Evolutionary conservation across 2,888 invertebrate species (phyloP).

Genomic region (Pristionchus arcanus): DNA sequence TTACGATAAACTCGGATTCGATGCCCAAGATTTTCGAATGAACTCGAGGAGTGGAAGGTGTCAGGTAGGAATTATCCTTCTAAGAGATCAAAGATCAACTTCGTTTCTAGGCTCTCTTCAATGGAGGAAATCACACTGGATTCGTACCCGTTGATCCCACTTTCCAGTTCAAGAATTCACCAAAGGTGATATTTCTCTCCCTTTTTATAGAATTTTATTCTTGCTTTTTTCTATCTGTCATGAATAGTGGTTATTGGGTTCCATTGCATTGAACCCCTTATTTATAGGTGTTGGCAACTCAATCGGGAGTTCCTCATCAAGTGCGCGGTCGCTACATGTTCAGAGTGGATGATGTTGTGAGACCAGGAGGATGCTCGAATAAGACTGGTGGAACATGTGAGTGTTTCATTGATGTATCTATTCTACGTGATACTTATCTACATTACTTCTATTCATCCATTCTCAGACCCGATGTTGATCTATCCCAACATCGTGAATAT

Average conservation of each 20-base stretch:
- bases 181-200: slow-evolving; percentile 66
- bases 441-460: not conserved
- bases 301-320: slow-evolving; percentile 78
- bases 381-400: slow-evolving; percentile 79
- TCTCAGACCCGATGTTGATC: slow-evolving; percentile 77
- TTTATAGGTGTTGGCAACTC: slow-evolving; percentile 69
- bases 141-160: slow-evolving; percentile 78
- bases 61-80: slow-evolving; percentile 63
- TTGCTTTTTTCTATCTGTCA: no score
- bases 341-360: slow-evolving; percentile 94
- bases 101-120: slow-evolving; percentile 75
- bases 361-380: slow-evolving; percentile 89
- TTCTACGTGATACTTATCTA: not conserved
- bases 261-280: not conserved
- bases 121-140: slow-evolving; percentile 79
- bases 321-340: slow-evolving; percentile 90
- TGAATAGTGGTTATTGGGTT: no score
- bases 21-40: slow-evolving; percentile 83
- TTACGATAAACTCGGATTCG: slow-evolving; percentile 93
- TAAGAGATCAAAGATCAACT: not conserved
- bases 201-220: no score
- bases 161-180: slow-evolving; percentile 76
- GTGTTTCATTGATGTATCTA: slow-evolving; percentile 55
- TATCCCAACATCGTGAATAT: slow-evolving; percentile 95
- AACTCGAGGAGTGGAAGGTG: slow-evolving; percentile 78